Conservation (phyloP, 53 echinoderm and acorn worm genomes). For the Crossaster papposus region DNA sequence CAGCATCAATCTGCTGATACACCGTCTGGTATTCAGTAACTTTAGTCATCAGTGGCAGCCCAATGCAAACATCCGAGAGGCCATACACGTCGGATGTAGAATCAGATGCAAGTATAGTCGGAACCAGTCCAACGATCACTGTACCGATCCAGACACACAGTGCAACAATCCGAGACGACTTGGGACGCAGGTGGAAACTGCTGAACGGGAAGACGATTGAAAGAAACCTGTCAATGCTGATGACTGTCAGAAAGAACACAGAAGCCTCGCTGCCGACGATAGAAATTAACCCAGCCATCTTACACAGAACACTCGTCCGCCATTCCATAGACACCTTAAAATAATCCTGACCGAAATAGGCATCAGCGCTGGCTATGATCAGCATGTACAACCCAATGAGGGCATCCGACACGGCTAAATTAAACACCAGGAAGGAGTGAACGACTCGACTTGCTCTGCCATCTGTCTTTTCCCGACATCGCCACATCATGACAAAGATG, state of each 20-base stretch:
- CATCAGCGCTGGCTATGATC: constrained; percentile 39
- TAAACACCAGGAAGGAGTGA: constrained; percentile 42
- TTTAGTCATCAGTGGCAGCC: too few species aligned
- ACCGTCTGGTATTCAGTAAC: too few species aligned
- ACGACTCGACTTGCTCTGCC: constrained; percentile 32
- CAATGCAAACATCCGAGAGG: too few species aligned
- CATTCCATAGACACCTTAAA: too few species aligned
- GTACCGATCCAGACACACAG: too few species aligned
- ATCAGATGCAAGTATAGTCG: too few species aligned
- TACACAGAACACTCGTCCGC: constrained; percentile 8
- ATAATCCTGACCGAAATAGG: neutral
- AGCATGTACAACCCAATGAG: constrained; percentile 53
- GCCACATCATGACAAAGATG: constrained; percentile 20
- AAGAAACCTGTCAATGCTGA: constrained; percentile 46
- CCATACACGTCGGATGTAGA: too few species aligned
- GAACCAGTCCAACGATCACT: too few species aligned
- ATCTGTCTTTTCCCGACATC: constrained; percentile 35
- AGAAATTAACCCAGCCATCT: constrained; percentile 28
- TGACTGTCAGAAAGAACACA: constrained; percentile 44
- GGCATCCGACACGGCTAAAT: constrained; percentile 35
- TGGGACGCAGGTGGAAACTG: neutral
- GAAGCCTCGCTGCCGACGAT: constrained; percentile 37
- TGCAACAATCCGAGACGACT: too few species aligned
- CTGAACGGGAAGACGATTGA: constrained; percentile 47
- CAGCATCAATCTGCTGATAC: too few species aligned